Evolutionary conservation across 2,888 invertebrate genomes (phyloP).

Genomic region (Zaprionus obscuricornis): DNA sequence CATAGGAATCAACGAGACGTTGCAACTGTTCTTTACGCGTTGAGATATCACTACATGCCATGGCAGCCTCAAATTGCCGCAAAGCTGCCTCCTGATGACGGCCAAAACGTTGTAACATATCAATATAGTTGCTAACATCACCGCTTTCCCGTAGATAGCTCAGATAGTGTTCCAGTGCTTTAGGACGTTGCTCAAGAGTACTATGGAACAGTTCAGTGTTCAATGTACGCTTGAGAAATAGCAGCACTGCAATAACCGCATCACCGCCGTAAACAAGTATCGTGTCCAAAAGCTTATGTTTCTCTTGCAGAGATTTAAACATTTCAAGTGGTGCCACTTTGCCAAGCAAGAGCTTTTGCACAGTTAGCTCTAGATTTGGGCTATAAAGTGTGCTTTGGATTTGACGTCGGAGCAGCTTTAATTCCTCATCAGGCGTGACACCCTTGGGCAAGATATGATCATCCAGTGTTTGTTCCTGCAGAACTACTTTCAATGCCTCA

Average conservation of each 20-base stretch:
- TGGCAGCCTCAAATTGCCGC: constrained; percentile 82
- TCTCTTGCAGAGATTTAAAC: constrained; percentile 87
- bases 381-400: constrained; percentile 79
- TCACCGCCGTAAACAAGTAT: constrained; percentile 90
- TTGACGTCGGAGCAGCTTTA: constrained; percentile 79
- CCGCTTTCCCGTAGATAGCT: constrained; percentile 89
- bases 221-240: constrained; percentile 90
- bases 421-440: constrained; percentile 82
- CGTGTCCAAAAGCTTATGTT: constrained; percentile 88
- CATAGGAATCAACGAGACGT: constrained; percentile 66
- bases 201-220: constrained; percentile 89
- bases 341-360: constrained; percentile 84
- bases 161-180: constrained; percentile 90
- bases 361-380: constrained; percentile 77
- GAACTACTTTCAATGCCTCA: constrained; percentile 72
- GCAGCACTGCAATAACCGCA: constrained; percentile 87
- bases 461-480: constrained; percentile 79
- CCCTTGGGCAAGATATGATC: constrained; percentile 77
- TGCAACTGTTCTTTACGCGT: constrained; percentile 77
- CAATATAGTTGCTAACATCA: constrained; percentile 82
- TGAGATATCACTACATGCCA: constrained; percentile 71
- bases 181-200: constrained; percentile 87
- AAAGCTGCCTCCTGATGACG: constrained; percentile 87
- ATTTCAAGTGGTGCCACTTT: constrained; percentile 84
- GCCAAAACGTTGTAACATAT: constrained; percentile 89